phyloP scores from a whole-genome alignment of 2,113 vertebrate genomes.

The Castor canadensis region DNA sequence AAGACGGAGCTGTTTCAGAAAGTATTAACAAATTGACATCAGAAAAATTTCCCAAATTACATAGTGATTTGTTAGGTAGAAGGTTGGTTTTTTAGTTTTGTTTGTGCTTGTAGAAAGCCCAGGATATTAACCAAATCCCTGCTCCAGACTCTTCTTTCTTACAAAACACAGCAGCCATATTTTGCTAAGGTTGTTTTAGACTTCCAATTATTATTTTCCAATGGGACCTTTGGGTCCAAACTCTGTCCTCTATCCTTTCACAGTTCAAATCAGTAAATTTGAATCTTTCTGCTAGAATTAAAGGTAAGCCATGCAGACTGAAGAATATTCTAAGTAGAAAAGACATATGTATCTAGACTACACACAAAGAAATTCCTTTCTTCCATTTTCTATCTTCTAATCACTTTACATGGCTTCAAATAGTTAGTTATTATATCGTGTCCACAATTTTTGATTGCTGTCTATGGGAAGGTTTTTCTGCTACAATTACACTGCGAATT shows the following conservation, averaged over 20 bases:
- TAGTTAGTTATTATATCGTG: background rate
- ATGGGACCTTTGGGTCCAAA: background rate
- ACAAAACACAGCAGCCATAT: no score
- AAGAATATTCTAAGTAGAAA: background rate
- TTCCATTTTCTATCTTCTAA: background rate
- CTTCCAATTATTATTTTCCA: background rate
- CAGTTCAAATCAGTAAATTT: background rate
- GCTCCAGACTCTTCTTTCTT: background rate
- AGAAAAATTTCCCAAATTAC: constrained; percentile 7
- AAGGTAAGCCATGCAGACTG: background rate
- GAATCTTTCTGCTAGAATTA: background rate
- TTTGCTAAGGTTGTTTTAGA: background rate
- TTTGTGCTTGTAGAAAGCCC: background rate
- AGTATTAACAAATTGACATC: background rate
- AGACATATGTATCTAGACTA: background rate
- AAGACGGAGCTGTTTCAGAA: background rate
- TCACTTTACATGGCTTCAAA: background rate
- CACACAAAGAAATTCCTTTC: no score
- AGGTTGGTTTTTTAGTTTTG: background rate
- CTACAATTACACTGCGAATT: background rate
- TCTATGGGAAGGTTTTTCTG: background rate
- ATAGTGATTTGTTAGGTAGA: background rate
- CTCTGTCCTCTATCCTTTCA: background rate
- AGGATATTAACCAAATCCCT: background rate
- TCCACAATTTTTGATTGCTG: background rate